These are phyloP conservation scores for Ptychodera flava DNA, from an alignment of 35 echinoderm and acorn worm genomes.

Conservation along the genomic window DNA sequence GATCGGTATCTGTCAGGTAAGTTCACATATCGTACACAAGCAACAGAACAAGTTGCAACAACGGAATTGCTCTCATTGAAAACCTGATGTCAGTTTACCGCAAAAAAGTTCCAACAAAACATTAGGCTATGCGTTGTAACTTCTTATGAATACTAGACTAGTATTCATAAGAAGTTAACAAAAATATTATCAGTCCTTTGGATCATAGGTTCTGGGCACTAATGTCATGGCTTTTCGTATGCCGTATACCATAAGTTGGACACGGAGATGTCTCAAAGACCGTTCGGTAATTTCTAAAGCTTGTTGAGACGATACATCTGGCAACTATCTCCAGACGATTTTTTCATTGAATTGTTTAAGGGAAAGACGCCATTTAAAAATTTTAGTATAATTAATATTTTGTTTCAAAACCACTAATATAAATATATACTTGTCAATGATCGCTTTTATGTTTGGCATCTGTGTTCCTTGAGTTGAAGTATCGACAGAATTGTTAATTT, in stretches of 20 bases:
- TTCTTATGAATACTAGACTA: neutral
- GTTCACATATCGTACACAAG: neutral
- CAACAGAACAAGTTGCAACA: neutral
- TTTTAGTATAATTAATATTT: neutral
- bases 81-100: neutral
- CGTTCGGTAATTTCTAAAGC: neutral
- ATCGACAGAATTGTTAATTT: too few relatives aligned
- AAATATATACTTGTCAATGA: too few relatives aligned
- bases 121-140: neutral
- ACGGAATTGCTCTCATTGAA: neutral
- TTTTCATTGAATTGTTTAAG: too few relatives aligned
- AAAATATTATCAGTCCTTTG: neutral
- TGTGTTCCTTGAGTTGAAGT: too few relatives aligned
- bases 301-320: too few relatives aligned
- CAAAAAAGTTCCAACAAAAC: neutral
- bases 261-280: neutral
- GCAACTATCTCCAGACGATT: too few relatives aligned
- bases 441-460: too few relatives aligned
- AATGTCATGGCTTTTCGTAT: neutral
- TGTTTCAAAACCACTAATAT: too few relatives aligned
- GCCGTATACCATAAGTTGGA: neutral
- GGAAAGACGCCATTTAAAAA: too few relatives aligned
- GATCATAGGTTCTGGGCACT: neutral
- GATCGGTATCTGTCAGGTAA: neutral
- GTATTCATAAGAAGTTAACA: neutral